Base-by-base conservation (phyloP, 1,140 invertebrate genomes). In the Caerostris extrusa region DNA sequence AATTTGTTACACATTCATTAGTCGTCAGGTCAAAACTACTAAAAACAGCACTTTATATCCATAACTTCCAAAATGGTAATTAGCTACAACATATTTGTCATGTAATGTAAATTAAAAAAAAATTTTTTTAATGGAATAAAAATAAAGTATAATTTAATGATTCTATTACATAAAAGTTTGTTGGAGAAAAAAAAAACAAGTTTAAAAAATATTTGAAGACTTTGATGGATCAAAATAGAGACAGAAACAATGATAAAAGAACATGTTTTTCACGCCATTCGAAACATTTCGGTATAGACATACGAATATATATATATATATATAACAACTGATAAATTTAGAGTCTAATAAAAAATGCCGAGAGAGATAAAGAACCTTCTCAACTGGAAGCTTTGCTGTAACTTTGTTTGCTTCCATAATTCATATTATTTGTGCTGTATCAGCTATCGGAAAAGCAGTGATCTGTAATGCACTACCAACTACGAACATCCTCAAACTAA, bases 321-420 rank as follows among this genome's bases (percentile, higher is more conserved):
- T 17, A 67, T 67, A 67, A 50, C 19, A 50, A 12, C 34, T 77
- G 71, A 77, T 77, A 77, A 77, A 77, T 77, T 77, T 77, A 53
- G 71, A 77, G 71, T 77, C 71, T 53, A 8, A 77, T 50, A 77
- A 77, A 77, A 83, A 4, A n/a, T 7, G 12, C 55, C 12, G 34
- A 12, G 34, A 12, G 34, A 34, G 34, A 50, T 50, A 77, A 58
- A 83, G 82, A 83, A 83, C 55, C 56, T 83, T 34, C 34, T 83
- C 82, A n/a, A 58, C 82, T 83, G 82, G n/a, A 83, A 83, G 56
- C 82, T 57, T 57, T 58, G 57, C 53, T 19, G 55, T 34, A 83
- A 58, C n/a, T 56, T 83, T 83, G 82, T 83, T 83, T 83, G 82
- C 82, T 83, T 83, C 82, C 82, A 83, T 83, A 83, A 83, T 83